phyloP scores from a whole-genome alignment of 2,113 vertebrate species.

The Vombatus ursinus region DNA sequence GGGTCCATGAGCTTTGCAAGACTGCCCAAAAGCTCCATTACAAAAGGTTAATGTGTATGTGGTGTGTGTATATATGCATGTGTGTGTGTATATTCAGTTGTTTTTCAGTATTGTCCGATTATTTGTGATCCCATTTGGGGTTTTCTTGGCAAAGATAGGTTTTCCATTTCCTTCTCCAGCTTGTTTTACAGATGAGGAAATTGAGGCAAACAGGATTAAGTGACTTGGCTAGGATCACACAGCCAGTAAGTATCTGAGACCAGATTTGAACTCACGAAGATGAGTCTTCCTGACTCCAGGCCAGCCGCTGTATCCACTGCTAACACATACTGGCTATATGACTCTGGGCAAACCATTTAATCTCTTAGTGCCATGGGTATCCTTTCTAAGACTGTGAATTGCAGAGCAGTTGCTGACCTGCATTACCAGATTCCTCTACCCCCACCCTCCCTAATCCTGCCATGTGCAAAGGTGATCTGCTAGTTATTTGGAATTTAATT shows the following conservation, averaged over 20 bases:
- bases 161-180: neutral
- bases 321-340: neutral
- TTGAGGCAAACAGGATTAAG: neutral
- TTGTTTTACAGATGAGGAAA: neutral
- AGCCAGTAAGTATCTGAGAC: neutral
- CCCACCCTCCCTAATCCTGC: rapidly evolving
- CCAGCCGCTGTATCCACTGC: neutral
- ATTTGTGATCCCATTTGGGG: neutral
- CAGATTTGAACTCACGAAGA: neutral
- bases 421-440: neutral
- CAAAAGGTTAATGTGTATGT: neutral
- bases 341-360: neutral
- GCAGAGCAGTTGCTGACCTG: neutral
- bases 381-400: neutral
- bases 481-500: neutral
- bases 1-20: neutral
- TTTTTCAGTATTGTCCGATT: neutral
- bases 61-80: neutral
- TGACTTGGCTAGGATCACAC: neutral
- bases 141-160: neutral
- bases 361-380: neutral
- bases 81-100: neutral
- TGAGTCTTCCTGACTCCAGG: neutral
- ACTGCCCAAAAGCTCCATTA: neutral
- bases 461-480: neutral